phyloP scores from a whole-genome alignment of 2,113 vertebrate genomes.

The Ellobius talpinus region DNA sequence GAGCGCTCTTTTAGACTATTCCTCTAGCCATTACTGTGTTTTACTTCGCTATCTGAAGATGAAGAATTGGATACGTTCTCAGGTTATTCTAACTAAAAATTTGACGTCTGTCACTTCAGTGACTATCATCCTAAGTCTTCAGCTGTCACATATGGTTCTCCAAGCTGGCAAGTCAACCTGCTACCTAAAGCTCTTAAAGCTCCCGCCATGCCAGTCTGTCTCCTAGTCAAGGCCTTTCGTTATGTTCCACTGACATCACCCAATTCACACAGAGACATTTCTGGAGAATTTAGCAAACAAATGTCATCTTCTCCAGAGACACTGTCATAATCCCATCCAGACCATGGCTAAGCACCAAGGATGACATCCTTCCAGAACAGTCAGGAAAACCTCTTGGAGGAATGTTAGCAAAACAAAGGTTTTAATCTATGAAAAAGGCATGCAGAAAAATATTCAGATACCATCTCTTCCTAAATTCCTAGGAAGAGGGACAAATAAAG shows the following conservation, averaged over 20 bases:
- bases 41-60: not conserved
- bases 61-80: not conserved
- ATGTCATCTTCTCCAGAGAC: not conserved
- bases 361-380: not conserved
- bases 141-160: not conserved
- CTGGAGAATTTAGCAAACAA: not conserved
- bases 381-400: not conserved
- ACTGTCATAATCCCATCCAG: not conserved
- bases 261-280: not conserved
- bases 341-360: not conserved
- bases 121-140: not conserved
- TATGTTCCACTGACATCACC: not conserved
- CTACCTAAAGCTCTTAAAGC: not conserved
- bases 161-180: not conserved
- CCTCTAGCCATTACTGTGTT: not conserved
- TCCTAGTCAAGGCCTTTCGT: not conserved
- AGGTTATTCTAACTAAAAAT: not conserved
- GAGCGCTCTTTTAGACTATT: not conserved
- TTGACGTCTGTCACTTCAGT: not conserved
- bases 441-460: not conserved
- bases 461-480: not conserved
- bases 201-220: accelerated
- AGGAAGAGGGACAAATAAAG: not conserved
- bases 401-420: not conserved
- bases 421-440: not conserved